These are phyloP conservation scores for Apamea monoglypha DNA, from an alignment of 2,888 invertebrate genomes.

Conservation along the genomic window DNA sequence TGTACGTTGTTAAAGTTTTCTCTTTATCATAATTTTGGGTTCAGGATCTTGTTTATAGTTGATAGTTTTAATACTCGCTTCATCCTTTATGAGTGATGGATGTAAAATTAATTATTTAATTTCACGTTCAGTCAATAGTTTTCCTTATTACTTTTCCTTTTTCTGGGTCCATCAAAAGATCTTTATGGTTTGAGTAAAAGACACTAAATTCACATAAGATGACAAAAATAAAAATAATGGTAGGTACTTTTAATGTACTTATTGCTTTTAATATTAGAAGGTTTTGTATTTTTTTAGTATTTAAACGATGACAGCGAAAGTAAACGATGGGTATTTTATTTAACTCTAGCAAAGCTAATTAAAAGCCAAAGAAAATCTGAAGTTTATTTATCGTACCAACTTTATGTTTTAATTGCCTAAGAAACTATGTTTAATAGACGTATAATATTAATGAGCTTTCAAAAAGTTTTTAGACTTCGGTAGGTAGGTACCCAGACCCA, in stretches of 20 bases:
- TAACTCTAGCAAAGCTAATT: conserved; percentile 32
- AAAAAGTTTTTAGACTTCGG: conserved; percentile 28
- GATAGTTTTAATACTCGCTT: conserved; percentile 8
- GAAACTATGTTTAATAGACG: conserved; percentile 42
- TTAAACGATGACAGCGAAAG: background rate
- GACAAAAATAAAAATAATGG: background rate
- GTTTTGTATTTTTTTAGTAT: background rate
- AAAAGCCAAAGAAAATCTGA: conserved; percentile 43
- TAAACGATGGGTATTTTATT: conserved; percentile 7
- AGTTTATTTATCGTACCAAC: conserved; percentile 26
- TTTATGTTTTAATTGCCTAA: conserved; percentile 51
- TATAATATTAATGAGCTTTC: conserved; percentile 52
- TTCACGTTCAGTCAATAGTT: background rate
- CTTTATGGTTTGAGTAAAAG: conserved; percentile 15
- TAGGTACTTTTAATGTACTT: background rate
- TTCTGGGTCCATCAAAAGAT: conserved; percentile 8
- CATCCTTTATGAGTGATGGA: background rate
- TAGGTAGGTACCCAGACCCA: background rate
- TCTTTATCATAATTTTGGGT: conserved; percentile 32
- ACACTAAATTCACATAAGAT: conserved; percentile 2
- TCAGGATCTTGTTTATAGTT: conserved; percentile 15
- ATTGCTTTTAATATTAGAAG: background rate
- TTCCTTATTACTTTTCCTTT: background rate
- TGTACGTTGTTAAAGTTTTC: conserved; percentile 42
- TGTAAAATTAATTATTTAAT: conserved; percentile 3